phyloP scores from a whole-genome alignment of 2,797 vertebrate genomes.

The Sebastes variabilis region DNA sequence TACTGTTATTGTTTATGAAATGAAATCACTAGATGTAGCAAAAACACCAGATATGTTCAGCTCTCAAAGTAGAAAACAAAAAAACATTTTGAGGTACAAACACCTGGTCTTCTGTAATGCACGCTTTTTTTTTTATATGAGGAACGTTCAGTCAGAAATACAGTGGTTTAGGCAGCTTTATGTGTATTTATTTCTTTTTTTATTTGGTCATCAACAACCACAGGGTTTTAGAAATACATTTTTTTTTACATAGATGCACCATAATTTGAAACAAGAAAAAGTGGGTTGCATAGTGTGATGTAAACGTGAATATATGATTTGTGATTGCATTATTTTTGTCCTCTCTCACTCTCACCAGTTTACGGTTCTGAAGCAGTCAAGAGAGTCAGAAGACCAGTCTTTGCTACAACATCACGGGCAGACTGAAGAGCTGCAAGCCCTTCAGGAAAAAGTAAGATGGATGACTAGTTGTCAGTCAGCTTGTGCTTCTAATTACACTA shows the following conservation, averaged over 20 bases:
- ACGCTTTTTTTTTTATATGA: too few species aligned
- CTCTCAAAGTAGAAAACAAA: neutral
- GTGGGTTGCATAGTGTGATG: neutral
- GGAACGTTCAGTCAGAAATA: too few species aligned
- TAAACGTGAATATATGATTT: neutral
- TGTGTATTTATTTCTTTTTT: too few species aligned
- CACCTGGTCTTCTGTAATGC: too few species aligned
- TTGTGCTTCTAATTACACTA: neutral
- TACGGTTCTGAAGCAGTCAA: slow-evolving; percentile 67
- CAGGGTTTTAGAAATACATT: too few species aligned
- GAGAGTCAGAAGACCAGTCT: slow-evolving; percentile 79
- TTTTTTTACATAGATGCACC: neutral
- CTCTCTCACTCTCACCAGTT: slow-evolving; percentile 68
- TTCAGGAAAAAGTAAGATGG: slow-evolving; percentile 81
- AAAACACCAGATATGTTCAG: neutral
- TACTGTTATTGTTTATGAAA: too few species aligned
- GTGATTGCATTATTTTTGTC: neutral
- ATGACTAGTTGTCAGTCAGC: neutral
- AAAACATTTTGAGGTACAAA: too few species aligned
- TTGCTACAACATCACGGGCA: slow-evolving; percentile 65
- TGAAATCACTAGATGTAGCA: neutral
- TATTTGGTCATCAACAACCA: too few species aligned
- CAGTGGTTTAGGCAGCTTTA: too few species aligned
- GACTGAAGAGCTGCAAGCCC: slow-evolving; percentile 79
- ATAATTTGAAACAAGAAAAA: neutral